Conservation (phyloP, 2,113 vertebrate species). For the Mormyrus lacerda region DNA sequence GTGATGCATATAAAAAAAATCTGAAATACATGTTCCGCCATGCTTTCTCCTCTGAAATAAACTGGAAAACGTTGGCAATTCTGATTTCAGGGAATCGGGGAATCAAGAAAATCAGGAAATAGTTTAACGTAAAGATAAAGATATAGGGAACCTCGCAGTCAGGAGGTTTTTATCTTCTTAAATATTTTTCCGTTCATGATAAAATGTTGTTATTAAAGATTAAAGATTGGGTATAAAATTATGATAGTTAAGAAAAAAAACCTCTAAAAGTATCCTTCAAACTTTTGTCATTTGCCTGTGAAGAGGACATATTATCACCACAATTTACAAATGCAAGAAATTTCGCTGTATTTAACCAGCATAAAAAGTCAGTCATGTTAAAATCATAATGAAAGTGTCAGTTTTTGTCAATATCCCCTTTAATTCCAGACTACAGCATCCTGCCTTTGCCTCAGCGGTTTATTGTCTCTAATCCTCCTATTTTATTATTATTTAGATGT, state of each 20-base stretch:
- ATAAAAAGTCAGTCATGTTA: neutral
- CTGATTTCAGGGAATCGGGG: neutral
- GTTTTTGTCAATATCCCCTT: conserved; percentile 30
- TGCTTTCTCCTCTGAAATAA: neutral
- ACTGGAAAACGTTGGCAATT: neutral
- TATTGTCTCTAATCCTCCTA: conserved; percentile 31
- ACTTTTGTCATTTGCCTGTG: neutral
- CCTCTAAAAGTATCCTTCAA: neutral
- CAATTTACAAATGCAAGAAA: neutral
- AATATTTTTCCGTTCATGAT: neutral
- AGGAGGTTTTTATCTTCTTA: neutral
- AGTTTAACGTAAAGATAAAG: neutral
- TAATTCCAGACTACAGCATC: conserved; percentile 34
- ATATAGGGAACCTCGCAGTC: neutral
- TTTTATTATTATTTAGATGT: conserved; percentile 42
- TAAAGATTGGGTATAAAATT: neutral
- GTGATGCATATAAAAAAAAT: neutral
- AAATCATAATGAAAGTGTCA: conserved; percentile 26
- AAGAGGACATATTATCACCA: neutral
- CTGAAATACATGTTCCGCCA: neutral
- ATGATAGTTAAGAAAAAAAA: neutral
- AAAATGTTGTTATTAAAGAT: neutral
- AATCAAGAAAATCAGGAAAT: neutral
- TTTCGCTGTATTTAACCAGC: neutral
- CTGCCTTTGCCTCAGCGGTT: conserved; percentile 25